Evolutionary conservation across 2,113 vertebrate genomes (phyloP), one percentile per base, ranked within the genome.

Genomic region (Bubo bubo): DNA sequence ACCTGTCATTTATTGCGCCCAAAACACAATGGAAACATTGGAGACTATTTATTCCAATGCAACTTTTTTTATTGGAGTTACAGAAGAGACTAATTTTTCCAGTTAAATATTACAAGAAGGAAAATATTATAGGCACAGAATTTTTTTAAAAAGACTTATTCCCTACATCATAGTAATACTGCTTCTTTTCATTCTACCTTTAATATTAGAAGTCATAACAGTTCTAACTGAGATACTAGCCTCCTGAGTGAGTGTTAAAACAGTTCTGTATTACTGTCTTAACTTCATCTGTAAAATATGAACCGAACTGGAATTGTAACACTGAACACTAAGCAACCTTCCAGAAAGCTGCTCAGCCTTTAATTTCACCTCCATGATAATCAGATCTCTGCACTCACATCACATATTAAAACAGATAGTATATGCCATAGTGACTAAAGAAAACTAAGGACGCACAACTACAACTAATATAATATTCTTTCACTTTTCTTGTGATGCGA

Each of bases 281-380:
- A 92, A 86, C 34, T 93, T 95, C 80, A 80, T 83, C 83, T 62
- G 72, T 86, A 86, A 96, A 94, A 91, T 45, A 94, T 63, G 68
- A 96, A 92, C 80, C 1, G 2, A 88, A 60, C 27, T 95, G 60
- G 56, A 91, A 77, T 22, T 19, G 22, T 50, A 79, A 59, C 37
- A 27, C 23, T 30, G 76, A 92, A 62, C 37, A 74, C 63, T 60
- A 30, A 88, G 59, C 32, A 94, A 52, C 68, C n/a, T 75, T 84
- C 83, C 91, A 96, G 77, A 91, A 89, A 63, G 56, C 43, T 81
- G 35, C n/a, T 60, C 76, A 63, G 52, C 8, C 34, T 91, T 71
- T 87, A 50, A 52, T 60, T 71, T 75, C 67, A 75, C 15, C n/a
- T 30, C 55, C 0, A 0, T 76, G 50, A 30, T 63, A 84, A n/a